Evolutionary conservation across 2,888 invertebrate genomes (phyloP).

Genomic region (Liodrosophila aerea): DNA sequence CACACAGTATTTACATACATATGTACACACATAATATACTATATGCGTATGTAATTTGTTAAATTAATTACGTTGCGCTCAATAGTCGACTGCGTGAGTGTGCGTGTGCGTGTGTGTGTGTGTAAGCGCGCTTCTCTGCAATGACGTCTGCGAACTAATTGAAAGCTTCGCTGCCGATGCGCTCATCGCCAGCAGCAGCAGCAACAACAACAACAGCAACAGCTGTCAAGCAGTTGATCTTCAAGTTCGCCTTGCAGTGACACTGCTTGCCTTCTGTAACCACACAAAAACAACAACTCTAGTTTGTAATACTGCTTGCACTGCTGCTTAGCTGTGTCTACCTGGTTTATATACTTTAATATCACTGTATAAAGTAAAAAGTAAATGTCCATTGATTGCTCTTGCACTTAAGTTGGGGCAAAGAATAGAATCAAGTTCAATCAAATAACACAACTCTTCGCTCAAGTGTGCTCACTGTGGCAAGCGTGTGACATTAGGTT

Average conservation of each 20-base stretch:
- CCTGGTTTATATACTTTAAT: too few species aligned
- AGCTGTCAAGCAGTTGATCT: conserved; percentile 6
- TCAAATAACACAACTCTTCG: too few species aligned
- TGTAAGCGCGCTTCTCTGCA: conserved; percentile 3
- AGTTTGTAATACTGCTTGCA: too few species aligned
- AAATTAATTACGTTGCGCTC: conserved; percentile 52
- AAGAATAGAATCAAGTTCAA: too few species aligned
- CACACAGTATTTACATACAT: conserved; percentile 23
- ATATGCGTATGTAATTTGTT: conserved; percentile 61
- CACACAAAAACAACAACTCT: too few species aligned
- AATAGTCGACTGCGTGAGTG: too few species aligned
- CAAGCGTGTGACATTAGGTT: too few species aligned
- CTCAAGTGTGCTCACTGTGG: too few species aligned
- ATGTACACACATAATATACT: not conserved
- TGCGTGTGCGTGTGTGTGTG: conserved; percentile 2
- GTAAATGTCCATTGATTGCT: too few species aligned
- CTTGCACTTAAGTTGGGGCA: too few species aligned
- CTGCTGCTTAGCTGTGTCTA: not conserved
- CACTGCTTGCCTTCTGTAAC: too few species aligned
- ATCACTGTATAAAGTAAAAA: too few species aligned
- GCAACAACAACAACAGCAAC: conserved; percentile 14
- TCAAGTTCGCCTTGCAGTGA: not conserved
- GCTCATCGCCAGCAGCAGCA: conserved; percentile 41
- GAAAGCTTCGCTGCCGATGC: conserved; percentile 37
- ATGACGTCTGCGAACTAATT: conserved; percentile 37